A percentile compares a stretch with the other conserved stretches of the same genome.
phyloP scores from a whole-genome alignment of 2,888 invertebrate species.

The Blera fallax region DNA sequence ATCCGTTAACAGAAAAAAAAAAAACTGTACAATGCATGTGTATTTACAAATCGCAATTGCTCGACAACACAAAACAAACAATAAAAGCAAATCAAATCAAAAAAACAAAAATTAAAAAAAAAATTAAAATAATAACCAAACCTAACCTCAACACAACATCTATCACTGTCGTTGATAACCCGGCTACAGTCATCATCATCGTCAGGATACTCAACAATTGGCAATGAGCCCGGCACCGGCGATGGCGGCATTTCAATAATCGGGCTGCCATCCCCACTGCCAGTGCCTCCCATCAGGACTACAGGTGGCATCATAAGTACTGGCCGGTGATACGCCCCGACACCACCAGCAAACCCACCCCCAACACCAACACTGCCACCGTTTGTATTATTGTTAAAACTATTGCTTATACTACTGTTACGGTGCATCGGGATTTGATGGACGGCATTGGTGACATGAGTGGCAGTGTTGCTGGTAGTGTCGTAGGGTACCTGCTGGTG shows the following conservation, averaged over 20 bases:
- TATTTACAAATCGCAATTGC: constrained; percentile 65
- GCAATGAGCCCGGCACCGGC: constrained; percentile 83
- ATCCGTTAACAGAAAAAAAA: constrained; percentile 47
- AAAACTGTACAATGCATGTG: constrained; percentile 56
- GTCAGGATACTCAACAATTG: constrained; percentile 93
- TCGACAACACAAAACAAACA: constrained; percentile 68
- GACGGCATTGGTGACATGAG: constrained; percentile 73
- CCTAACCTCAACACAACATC: constrained; percentile 82
- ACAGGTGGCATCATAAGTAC: constrained; percentile 83
- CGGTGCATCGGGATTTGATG: constrained; percentile 74
- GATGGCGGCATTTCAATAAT: constrained; percentile 85
- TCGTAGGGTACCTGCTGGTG: constrained; percentile 72
- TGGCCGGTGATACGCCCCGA: constrained; percentile 79
- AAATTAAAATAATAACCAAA: constrained; percentile 75
- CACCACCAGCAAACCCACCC: constrained; percentile 37
- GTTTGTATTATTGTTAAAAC: constrained; percentile 66
- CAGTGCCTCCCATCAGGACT: constrained; percentile 82
- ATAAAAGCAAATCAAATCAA: constrained; percentile 73
- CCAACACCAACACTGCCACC: constrained; percentile 15
- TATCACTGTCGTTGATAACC: constrained; percentile 78
- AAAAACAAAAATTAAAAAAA: constrained; percentile 65
- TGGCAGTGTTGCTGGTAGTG: constrained; percentile 70
- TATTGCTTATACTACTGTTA: constrained; percentile 66
- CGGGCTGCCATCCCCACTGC: constrained; percentile 84
- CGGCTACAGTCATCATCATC: constrained; percentile 86